Percentiles rank a stretch among this genome's conserved stretches.
phyloP scores from a whole-genome alignment of 2,888 invertebrate genomes.

The Coremacera marginata region DNA sequence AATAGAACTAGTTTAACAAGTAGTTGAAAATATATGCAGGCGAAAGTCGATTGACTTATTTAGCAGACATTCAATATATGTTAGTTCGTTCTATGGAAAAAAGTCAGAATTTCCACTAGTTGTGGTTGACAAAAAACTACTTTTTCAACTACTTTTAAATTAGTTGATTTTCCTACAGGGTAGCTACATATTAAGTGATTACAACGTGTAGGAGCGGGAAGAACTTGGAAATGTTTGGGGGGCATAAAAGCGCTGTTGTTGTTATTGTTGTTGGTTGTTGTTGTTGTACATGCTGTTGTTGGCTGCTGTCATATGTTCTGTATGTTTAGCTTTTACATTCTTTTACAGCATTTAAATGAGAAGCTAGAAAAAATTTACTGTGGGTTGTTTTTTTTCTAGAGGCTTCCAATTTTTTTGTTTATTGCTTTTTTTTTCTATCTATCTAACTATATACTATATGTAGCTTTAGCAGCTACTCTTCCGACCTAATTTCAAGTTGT shows the following conservation, averaged over 20 bases:
- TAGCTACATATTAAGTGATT: not conserved
- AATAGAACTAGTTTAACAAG: no score
- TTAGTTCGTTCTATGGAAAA: no score
- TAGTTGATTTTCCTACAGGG: no score
- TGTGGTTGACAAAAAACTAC: no score
- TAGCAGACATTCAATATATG: no score
- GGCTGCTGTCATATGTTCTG: not conserved
- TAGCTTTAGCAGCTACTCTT: slow-evolving; percentile 44
- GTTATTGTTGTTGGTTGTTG: not conserved
- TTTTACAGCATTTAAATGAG: not conserved
- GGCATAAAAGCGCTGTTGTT: not conserved
- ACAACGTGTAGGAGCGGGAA: not conserved
- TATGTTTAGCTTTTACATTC: not conserved
- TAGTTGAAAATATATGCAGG: no score
- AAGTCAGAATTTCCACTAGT: no score
- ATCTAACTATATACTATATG: no score
- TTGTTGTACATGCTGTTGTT: not conserved
- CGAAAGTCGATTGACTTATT: no score
- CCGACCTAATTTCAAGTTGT: slow-evolving; percentile 53
- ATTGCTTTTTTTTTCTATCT: slow-evolving; percentile 15
- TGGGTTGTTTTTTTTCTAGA: not conserved
- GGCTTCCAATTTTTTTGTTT: not conserved
- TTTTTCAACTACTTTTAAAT: no score
- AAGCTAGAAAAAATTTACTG: not conserved
- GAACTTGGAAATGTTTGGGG: not conserved